Conservation (phyloP, 2,797 vertebrate species). For the Lutjanus campechanus region DNA sequence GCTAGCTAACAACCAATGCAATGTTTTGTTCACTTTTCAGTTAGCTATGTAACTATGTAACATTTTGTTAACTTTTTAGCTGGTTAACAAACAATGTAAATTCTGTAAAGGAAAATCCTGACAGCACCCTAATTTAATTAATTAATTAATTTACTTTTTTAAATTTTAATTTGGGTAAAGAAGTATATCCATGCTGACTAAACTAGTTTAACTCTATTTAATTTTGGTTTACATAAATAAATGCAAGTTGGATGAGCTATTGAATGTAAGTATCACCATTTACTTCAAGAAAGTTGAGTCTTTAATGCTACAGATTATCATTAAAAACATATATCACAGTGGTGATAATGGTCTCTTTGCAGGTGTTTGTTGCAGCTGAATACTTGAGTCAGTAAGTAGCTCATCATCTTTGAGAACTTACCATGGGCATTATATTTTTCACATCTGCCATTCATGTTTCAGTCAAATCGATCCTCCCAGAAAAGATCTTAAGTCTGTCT, state of each 20-base stretch:
- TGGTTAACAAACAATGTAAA: no score
- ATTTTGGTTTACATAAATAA: no score
- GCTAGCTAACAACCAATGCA: no score
- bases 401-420: not conserved
- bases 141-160: no score
- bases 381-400: not conserved
- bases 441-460: slow-evolving; percentile 12
- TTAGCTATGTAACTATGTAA: no score
- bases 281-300: not conserved
- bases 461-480: not conserved
- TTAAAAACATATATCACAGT: slow-evolving; percentile 10
- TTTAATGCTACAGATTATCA: not conserved
- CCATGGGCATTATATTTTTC: not conserved
- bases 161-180: no score
- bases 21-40: no score
- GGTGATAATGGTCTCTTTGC: slow-evolving; percentile 8
- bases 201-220: no score
- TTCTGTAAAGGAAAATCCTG: no score
- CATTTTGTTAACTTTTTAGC: no score
- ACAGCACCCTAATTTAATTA: no score
- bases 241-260: slow-evolving; percentile 17
- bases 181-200: no score
- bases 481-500: slow-evolving; percentile 9
- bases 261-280: slow-evolving; percentile 19
- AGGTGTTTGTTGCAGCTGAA: slow-evolving; percentile 21